Conservation (phyloP, 2,888 invertebrate genomes). For the Nycteola revayana region DNA sequence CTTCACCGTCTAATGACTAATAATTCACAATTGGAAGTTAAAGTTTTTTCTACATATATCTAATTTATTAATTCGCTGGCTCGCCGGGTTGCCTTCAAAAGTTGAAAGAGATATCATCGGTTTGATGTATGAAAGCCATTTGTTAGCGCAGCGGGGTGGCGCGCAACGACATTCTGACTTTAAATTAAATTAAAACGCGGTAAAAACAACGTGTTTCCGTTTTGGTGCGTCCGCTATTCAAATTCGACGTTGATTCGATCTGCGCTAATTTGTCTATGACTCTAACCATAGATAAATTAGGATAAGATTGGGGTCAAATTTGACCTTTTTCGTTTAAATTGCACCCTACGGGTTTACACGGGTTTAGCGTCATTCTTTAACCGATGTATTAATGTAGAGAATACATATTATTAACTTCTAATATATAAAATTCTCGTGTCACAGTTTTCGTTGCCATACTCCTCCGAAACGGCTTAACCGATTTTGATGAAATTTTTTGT, state of each 20-base stretch:
- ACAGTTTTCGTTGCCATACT: too few relatives aligned
- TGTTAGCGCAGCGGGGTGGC: slow-evolving; percentile 71
- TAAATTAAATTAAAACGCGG: slow-evolving; percentile 79
- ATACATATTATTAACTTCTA: too few relatives aligned
- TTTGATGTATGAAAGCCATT: slow-evolving; percentile 78
- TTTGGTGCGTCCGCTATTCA: slow-evolving; percentile 59
- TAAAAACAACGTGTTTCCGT: slow-evolving; percentile 77
- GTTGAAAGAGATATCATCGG: slow-evolving; percentile 80
- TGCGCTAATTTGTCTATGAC: slow-evolving; percentile 79
- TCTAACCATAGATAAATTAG: slow-evolving; percentile 4
- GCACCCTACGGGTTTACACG: too few relatives aligned
- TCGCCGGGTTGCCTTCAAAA: slow-evolving; percentile 66
- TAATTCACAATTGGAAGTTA: slow-evolving; percentile 53
- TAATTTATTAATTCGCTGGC: slow-evolving; percentile 69
- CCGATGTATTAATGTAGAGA: too few relatives aligned
- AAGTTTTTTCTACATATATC: slow-evolving; percentile 47
- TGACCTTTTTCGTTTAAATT: too few relatives aligned
- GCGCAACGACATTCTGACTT: slow-evolving; percentile 70
- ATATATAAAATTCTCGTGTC: too few relatives aligned
- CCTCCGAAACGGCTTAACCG: too few relatives aligned
- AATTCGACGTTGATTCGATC: slow-evolving; percentile 71
- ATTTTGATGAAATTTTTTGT: too few relatives aligned
- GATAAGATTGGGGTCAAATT: background rate
- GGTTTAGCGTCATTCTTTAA: background rate
- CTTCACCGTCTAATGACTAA: slow-evolving; percentile 45